A percentile compares a stretch with the other conserved stretches of the same genome.
phyloP scores from a whole-genome alignment of 2,797 vertebrate genomes.

The Ptychobarbus kaznakovi region DNA sequence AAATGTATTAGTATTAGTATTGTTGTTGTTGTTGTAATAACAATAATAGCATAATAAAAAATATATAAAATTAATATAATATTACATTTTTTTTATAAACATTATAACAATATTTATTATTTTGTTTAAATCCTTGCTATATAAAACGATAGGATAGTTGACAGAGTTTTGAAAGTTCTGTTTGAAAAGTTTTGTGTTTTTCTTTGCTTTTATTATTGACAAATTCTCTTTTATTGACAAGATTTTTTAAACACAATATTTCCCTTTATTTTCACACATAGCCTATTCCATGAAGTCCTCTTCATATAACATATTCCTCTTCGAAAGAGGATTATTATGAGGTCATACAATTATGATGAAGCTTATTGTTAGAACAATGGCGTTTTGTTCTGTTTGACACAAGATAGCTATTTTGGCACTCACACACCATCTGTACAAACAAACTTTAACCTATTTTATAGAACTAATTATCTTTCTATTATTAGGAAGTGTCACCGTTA shows the following conservation, averaged over 20 bases:
- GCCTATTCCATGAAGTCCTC: background rate
- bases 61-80: background rate
- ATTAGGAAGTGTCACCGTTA: background rate
- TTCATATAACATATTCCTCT: background rate
- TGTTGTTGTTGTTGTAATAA: background rate
- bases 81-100: background rate
- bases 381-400: background rate
- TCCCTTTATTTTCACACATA: background rate
- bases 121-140: background rate
- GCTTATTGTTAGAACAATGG: background rate
- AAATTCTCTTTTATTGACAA: background rate
- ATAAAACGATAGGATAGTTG: background rate
- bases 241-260: background rate
- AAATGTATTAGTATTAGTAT: background rate
- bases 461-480: background rate
- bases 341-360: background rate
- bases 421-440: background rate
- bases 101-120: background rate
- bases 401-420: too few species aligned
- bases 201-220: background rate
- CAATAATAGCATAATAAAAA: background rate
- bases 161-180: background rate
- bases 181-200: background rate
- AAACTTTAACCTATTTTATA: background rate
- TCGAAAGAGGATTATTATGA: background rate